phyloP scores from a whole-genome alignment of 2,797 vertebrate species.

The Malurus splendens region DNA sequence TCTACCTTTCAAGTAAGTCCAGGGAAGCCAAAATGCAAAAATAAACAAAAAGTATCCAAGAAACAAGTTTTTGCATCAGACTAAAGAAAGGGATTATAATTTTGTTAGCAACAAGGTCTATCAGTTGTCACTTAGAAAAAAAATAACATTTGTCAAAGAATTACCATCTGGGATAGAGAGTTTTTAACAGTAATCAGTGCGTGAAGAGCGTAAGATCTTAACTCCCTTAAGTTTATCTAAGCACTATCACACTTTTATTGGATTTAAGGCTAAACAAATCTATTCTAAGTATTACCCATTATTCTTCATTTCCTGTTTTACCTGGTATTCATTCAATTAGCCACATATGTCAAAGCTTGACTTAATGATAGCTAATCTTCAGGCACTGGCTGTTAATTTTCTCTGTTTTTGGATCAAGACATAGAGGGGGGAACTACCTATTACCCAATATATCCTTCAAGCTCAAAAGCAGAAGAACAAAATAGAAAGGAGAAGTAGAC shows the following conservation, averaged over 20 bases:
- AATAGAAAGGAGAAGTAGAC: not conserved
- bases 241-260: not conserved
- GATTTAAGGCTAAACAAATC: conserved; percentile 18
- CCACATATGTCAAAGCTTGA: conserved; percentile 7
- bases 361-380: conserved; percentile 31
- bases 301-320: conserved; percentile 29
- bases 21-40: not conserved
- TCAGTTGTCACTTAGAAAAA: conserved; percentile 12
- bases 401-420: conserved; percentile 29
- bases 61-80: not conserved
- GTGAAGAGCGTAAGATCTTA: not conserved
- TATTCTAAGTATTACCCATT: not conserved
- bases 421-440: not conserved
- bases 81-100: conserved; percentile 5
- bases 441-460: conserved; percentile 1
- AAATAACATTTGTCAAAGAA: not conserved
- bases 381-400: conserved; percentile 21
- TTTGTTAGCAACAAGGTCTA: conserved; percentile 13
- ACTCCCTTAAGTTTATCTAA: not conserved
- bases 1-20: not conserved
- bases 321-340: conserved; percentile 24
- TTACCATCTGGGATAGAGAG: not conserved
- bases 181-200: not conserved
- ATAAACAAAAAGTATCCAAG: not conserved
- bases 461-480: not conserved